Evolutionary conservation across 2,888 invertebrate genomes (phyloP).

Genomic region (Choreutis nemorana): DNA sequence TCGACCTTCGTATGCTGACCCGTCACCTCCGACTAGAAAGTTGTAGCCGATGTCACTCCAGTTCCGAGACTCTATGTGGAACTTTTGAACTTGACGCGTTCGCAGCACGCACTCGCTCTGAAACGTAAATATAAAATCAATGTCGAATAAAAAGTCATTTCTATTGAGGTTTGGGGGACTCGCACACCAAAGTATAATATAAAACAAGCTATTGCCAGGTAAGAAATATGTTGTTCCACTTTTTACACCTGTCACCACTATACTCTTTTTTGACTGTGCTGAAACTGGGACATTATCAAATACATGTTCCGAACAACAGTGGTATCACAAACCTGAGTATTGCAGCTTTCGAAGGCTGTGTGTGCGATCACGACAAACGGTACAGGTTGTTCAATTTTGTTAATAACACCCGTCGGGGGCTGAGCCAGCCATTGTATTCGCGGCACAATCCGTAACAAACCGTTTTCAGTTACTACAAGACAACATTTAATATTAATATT

Average conservation of each 20-base stretch:
- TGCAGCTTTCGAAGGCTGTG: slow-evolving; percentile 70
- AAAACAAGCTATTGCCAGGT: too few species aligned
- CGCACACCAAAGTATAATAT: too few species aligned
- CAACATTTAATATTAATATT: too few species aligned
- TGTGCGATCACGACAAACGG: slow-evolving; percentile 71
- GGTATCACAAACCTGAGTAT: slow-evolving; percentile 62
- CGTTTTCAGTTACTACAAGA: too few species aligned
- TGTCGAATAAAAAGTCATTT: too few species aligned
- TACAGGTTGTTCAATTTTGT: slow-evolving; percentile 35
- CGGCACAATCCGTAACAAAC: slow-evolving; percentile 63
- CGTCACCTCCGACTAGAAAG: slow-evolving; percentile 82
- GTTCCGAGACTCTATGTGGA: slow-evolving; percentile 70
- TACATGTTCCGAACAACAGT: too few species aligned
- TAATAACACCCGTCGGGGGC: slow-evolving; percentile 50
- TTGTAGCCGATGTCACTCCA: slow-evolving; percentile 80
- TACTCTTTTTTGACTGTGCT: too few species aligned
- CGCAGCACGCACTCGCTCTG: slow-evolving; percentile 67
- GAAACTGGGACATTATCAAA: too few species aligned
- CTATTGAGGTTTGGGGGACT: too few species aligned
- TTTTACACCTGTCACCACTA: too few species aligned
- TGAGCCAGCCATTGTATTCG: slow-evolving; percentile 74
- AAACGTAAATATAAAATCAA: too few species aligned
- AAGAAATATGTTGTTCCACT: too few species aligned
- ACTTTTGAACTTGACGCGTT: slow-evolving; percentile 71
- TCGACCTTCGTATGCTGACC: slow-evolving; percentile 75